Percentiles rank a stretch among this genome's conserved stretches.
These are phyloP conservation scores for Odontesthes bonariensis DNA, from an alignment of 2,113 vertebrate species.

Conservation along the genomic window DNA sequence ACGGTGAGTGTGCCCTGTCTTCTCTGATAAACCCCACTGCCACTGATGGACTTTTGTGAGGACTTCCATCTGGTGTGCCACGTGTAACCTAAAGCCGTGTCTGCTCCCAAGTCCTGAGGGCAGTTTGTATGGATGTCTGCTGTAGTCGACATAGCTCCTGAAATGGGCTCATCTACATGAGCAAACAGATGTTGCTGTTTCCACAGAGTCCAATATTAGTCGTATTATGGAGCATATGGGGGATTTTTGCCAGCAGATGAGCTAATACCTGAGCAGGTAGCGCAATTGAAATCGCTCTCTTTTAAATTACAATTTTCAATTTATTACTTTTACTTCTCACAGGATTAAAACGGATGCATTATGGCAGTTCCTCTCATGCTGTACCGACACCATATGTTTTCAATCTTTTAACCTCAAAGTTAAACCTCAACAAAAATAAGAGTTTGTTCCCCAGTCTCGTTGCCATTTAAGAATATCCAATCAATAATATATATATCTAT, in stretches of 20 bases:
- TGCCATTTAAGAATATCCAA: neutral
- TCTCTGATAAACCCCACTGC: conserved; percentile 62
- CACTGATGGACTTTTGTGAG: conserved; percentile 74
- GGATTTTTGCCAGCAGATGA: conserved; percentile 38
- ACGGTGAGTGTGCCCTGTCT: conserved; percentile 60
- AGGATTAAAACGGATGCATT: neutral
- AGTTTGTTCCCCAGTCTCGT: no score
- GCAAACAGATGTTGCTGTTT: conserved; percentile 82
- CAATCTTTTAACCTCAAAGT: neutral
- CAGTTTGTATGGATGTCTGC: conserved; percentile 77
- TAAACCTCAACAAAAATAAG: no score
- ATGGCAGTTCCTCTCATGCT: neutral
- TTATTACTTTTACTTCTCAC: conserved; percentile 34
- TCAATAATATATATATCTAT: no score
- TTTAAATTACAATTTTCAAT: conserved; percentile 38
- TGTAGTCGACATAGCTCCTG: conserved; percentile 70
- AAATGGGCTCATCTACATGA: conserved; percentile 78
- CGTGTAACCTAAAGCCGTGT: conserved; percentile 65
- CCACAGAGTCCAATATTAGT: conserved; percentile 77
- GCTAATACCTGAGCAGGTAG: conserved; percentile 48
- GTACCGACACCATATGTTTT: conserved; percentile 29
- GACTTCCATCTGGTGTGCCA: conserved; percentile 80
- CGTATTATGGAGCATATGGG: conserved; percentile 69
- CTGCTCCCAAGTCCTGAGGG: conserved; percentile 74
- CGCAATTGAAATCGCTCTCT: conserved; percentile 31